A percentile compares a stretch with the other conserved stretches of the same genome.
Conservation (phyloP, 2,888 invertebrate species). For the Lepidochitona cinerea region DNA sequence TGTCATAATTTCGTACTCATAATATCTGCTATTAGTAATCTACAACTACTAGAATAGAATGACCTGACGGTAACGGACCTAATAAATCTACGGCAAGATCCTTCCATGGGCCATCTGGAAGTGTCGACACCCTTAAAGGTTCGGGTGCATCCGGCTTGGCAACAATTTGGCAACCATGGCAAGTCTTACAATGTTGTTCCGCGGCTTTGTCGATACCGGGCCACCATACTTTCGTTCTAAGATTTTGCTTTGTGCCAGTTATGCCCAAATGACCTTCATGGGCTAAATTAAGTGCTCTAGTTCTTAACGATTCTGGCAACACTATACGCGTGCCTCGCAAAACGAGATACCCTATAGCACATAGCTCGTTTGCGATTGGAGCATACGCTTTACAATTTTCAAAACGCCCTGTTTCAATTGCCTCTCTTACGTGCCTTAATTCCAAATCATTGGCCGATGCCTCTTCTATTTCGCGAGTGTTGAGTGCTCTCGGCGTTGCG, state of each 20-base stretch:
- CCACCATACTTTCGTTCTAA: constrained; percentile 43
- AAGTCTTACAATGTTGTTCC: constrained; percentile 17
- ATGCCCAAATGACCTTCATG: constrained; percentile 31
- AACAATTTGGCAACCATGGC: constrained; percentile 29
- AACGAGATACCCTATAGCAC: constrained; percentile 27
- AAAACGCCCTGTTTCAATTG: constrained; percentile 13
- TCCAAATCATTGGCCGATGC: constrained; percentile 12
- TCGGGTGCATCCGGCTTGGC: background rate
- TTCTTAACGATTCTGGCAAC: constrained; percentile 26
- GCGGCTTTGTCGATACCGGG: constrained; percentile 35
- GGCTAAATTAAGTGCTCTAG: too few species aligned
- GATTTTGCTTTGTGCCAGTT: constrained; percentile 18
- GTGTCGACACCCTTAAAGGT: too few species aligned
- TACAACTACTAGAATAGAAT: constrained; percentile 15
- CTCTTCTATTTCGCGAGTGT: constrained; percentile 2
- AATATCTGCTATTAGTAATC: constrained; percentile 22
- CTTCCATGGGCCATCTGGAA: too few species aligned
- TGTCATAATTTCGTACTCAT: background rate
- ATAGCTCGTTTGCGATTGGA: constrained; percentile 21
- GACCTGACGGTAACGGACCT: constrained; percentile 22
- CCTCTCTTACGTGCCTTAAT: background rate
- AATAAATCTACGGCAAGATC: constrained; percentile 23
- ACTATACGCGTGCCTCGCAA: constrained; percentile 33
- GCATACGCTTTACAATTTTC: background rate
- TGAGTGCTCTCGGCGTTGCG: constrained; percentile 10